Conservation (phyloP, 2,888 invertebrate genomes). For the Odontocolon sp. region DNA sequence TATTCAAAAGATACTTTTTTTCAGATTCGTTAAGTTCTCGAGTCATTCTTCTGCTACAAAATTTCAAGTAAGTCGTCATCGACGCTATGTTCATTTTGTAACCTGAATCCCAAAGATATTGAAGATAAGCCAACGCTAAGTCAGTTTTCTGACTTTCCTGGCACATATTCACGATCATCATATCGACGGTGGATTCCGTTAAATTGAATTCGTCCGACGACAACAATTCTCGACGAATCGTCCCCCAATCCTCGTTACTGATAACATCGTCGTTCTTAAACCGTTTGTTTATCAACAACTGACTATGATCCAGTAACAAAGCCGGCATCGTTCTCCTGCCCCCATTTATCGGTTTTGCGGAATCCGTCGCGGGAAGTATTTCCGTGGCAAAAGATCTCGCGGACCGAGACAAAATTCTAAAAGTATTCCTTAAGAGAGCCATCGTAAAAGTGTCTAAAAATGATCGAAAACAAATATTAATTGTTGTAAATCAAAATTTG, state of each 20-base stretch:
- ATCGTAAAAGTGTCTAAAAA: constrained; percentile 4
- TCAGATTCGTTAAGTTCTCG: constrained; percentile 80
- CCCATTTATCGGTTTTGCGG: background rate
- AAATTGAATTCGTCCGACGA: constrained; percentile 76
- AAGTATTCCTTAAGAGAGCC: constrained; percentile 24
- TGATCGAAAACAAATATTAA: background rate
- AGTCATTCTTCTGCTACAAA: background rate
- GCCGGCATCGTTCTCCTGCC: background rate
- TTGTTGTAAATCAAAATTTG: background rate
- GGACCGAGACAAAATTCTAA: background rate
- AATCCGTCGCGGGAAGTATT: background rate
- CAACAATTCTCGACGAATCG: constrained; percentile 80
- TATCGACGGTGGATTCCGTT: constrained; percentile 84
- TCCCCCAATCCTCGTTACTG: constrained; percentile 75
- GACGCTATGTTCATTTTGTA: constrained; percentile 83
- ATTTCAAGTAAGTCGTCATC: constrained; percentile 81
- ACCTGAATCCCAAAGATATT: constrained; percentile 82
- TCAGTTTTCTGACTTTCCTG: constrained; percentile 79
- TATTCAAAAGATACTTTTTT: constrained; percentile 82
- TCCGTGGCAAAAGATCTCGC: background rate
- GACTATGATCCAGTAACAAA: background rate
- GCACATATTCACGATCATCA: constrained; percentile 83
- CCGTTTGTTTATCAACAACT: constrained; percentile 14
- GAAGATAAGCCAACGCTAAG: constrained; percentile 83
- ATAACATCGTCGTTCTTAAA: background rate